Base-by-base conservation (phyloP, 2,797 vertebrate genomes). In the Rhynchotus rufescens region DNA sequence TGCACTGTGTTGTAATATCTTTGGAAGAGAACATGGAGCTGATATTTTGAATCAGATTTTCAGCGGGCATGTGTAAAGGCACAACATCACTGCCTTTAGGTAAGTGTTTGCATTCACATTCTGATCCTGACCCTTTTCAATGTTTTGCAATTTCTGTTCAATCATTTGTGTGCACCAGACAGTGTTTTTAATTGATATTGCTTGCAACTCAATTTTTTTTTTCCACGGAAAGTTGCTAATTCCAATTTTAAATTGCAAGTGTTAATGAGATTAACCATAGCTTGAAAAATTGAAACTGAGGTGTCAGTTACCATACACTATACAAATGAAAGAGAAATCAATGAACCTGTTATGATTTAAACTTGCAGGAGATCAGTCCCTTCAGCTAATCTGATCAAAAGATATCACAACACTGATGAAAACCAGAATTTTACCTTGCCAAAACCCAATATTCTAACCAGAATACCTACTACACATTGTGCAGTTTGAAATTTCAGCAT, bases 91-190 rank as follows among this genome's bases (percentile, higher is more conserved):
- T 51, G 89, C 75, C 51, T 77, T 4, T 0, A 10, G 84, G 82
- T 56, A 68, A 80, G 68, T 65, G 17, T 75, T 49, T 76, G n/a
- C 36, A 12, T 68, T 15, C 5, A 2, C 36, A 9, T 17, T 25
- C 44, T 4, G 5, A 30, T 4, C n/a, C 47, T 0, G 0, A 57
- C 72, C 68, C 65, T 64, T 26, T 67, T 0, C 0, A 79, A 44
- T 4, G 8, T 23, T 32, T 76, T 0, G 0, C 0, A 0, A 16
- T 51, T 15, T 19, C 85, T 61, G 21, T 36, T 54, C 54, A 40
- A 84, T 8, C 32, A 72, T 65, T 62, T 10, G 7, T 4, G 51
- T 23, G 6, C 61, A 89, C 40, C 78, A 85, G 64, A 25, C 5
- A 23, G 65, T 8, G 3, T 13, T 86, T 12, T 86, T 12, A 61